These are phyloP conservation scores for Bombycilla garrulus DNA, from an alignment of 2,113 vertebrate genomes.

Conservation along the genomic window DNA sequence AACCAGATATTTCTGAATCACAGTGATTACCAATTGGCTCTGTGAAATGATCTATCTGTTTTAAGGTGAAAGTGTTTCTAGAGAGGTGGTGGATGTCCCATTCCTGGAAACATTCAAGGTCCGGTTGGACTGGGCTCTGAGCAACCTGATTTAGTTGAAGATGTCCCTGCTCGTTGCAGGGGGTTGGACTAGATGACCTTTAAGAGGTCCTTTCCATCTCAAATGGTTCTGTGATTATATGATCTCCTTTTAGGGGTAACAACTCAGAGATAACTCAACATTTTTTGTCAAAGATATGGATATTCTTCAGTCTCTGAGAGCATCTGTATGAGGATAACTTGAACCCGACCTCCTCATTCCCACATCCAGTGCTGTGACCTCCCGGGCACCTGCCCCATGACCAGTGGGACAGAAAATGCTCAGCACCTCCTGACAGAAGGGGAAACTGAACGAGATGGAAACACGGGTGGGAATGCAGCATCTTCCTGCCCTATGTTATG, in stretches of 20 bases:
- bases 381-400: rapidly evolving
- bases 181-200: neutral
- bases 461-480: rapidly evolving
- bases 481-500: neutral
- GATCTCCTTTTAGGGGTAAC: neutral
- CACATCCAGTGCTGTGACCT: rapidly evolving
- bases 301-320: conserved; percentile 26
- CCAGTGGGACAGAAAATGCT: neutral
- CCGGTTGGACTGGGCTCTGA: neutral
- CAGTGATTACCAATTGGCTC: neutral
- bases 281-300: neutral
- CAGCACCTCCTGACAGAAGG: neutral
- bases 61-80: neutral
- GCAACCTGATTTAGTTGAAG: neutral
- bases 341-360: neutral
- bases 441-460: neutral
- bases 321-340: neutral
- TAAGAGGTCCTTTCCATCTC: neutral
- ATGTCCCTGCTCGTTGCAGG: neutral
- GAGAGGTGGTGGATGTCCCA: neutral
- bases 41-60: conserved; percentile 5
- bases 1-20: neutral
- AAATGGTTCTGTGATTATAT: neutral
- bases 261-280: neutral
- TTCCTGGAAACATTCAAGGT: neutral